Evolutionary conservation across 2,797 vertebrate species (phyloP).

Genomic region (Pseudopleuronectes americanus): DNA sequence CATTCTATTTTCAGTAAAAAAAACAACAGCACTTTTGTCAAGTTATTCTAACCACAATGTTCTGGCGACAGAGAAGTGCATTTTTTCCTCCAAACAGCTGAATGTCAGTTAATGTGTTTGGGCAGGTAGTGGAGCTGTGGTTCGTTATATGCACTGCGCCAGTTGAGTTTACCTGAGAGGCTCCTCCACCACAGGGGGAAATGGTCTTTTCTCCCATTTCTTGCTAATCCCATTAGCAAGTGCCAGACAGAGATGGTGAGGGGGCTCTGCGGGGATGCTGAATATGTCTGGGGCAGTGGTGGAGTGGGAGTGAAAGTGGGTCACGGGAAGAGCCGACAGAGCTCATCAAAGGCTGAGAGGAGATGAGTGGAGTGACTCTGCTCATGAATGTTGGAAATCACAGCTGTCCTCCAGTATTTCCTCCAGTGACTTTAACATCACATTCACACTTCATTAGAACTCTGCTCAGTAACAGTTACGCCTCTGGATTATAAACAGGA

Average conservation of each 20-base stretch:
- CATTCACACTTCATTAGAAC: slow-evolving; percentile 2
- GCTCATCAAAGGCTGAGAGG: slow-evolving; percentile 50
- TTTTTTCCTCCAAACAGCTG: neutral
- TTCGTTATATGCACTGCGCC: neutral
- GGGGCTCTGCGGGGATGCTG: slow-evolving; percentile 20
- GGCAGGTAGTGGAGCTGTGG: slow-evolving; percentile 12
- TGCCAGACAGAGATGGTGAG: slow-evolving; percentile 38
- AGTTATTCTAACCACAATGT: too few species aligned
- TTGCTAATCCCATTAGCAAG: slow-evolving; percentile 39
- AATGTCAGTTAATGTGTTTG: neutral
- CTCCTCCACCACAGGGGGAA: slow-evolving; percentile 18
- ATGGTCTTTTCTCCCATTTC: slow-evolving; percentile 7
- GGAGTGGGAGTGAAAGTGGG: slow-evolving; percentile 47
- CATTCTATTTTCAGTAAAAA: too few species aligned
- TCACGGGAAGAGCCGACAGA: slow-evolving; percentile 43
- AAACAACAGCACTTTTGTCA: too few species aligned
- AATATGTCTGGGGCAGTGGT: slow-evolving; percentile 42
- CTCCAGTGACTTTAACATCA: slow-evolving; percentile 9
- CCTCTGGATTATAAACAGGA: slow-evolving; percentile 16
- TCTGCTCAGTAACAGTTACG: neutral
- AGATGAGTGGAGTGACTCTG: slow-evolving; percentile 32
- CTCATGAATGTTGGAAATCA: slow-evolving; percentile 43
- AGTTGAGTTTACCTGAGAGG: slow-evolving; percentile 25
- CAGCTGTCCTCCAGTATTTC: slow-evolving; percentile 15
- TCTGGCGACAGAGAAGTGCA: too few species aligned